Conservation (phyloP, 2,888 invertebrate genomes). For the Drosophila recens region DNA sequence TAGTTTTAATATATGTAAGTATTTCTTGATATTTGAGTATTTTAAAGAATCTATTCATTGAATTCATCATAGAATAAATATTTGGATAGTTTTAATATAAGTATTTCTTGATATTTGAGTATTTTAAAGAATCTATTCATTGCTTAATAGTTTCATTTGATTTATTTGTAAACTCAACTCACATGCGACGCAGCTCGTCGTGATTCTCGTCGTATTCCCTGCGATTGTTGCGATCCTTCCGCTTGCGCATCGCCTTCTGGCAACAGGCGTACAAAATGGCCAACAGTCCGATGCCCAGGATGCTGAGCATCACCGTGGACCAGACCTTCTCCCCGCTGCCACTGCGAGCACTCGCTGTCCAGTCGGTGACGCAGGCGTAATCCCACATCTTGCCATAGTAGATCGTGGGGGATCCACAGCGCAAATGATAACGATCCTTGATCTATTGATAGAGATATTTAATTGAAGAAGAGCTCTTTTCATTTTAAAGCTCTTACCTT, state of each 20-base stretch:
- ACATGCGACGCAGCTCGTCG: constrained; percentile 84
- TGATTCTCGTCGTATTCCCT: constrained; percentile 86
- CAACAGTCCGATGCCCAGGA: constrained; percentile 79
- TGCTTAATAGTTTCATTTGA: too few relatives aligned
- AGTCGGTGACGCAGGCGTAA: constrained; percentile 88
- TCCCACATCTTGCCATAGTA: constrained; percentile 89
- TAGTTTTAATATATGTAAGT: too few relatives aligned
- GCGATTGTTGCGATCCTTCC: constrained; percentile 82
- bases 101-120: too few relatives aligned
- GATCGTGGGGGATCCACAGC: constrained; percentile 89
- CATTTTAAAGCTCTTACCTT: constrained; percentile 75
- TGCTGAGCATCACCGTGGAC: constrained; percentile 87
- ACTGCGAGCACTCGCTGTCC: constrained; percentile 86
- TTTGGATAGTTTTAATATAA: too few relatives aligned
- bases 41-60: too few relatives aligned
- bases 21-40: too few relatives aligned
- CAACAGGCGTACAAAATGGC: constrained; percentile 69
- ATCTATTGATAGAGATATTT: constrained; percentile 58
- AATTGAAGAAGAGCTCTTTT: background rate
- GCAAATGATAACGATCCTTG: constrained; percentile 85
- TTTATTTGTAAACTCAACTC: constrained; percentile 36
- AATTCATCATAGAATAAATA: too few relatives aligned
- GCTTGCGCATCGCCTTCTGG: constrained; percentile 87
- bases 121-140: too few relatives aligned
- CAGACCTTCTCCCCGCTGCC: constrained; percentile 86